phyloP scores from a whole-genome alignment of 2,888 invertebrate genomes.

The Eulithis prunata region DNA sequence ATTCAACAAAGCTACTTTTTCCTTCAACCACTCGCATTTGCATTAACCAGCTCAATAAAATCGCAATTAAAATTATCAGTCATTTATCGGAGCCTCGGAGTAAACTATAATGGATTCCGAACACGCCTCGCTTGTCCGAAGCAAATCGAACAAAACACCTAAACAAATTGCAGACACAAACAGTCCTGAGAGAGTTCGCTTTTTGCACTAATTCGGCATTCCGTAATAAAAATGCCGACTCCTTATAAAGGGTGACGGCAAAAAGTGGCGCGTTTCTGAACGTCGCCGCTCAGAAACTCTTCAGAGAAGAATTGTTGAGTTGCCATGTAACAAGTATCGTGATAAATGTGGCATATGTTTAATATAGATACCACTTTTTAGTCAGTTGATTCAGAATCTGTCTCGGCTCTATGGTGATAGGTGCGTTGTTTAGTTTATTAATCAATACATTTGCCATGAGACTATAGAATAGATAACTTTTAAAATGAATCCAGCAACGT shows the following conservation, averaged over 20 bases:
- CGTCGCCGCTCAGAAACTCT: conserved; percentile 43
- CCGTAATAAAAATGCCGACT: conserved; percentile 83
- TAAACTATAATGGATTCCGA: conserved; percentile 67
- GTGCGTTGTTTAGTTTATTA: no score
- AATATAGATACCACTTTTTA: neutral
- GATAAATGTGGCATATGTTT: conserved; percentile 1
- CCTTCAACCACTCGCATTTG: conserved; percentile 9
- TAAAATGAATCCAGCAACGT: neutral
- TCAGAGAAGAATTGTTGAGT: conserved; percentile 59
- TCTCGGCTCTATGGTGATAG: neutral
- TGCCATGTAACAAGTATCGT: conserved; percentile 14
- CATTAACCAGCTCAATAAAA: conserved; percentile 39
- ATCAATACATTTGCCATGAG: no score
- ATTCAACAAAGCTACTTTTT: no score
- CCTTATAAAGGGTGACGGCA: conserved; percentile 64
- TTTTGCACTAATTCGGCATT: conserved; percentile 85
- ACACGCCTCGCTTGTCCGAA: conserved; percentile 57
- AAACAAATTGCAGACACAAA: conserved; percentile 77
- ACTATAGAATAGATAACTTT: no score
- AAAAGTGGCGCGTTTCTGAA: conserved; percentile 54
- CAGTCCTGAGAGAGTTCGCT: conserved; percentile 69
- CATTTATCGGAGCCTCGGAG: conserved; percentile 57
- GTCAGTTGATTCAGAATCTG: neutral
- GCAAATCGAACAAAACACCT: conserved; percentile 80
- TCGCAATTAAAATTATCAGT: conserved; percentile 40